Base-by-base conservation (phyloP, 2,113 vertebrate genomes). In the Tauraco erythrolophus region DNA sequence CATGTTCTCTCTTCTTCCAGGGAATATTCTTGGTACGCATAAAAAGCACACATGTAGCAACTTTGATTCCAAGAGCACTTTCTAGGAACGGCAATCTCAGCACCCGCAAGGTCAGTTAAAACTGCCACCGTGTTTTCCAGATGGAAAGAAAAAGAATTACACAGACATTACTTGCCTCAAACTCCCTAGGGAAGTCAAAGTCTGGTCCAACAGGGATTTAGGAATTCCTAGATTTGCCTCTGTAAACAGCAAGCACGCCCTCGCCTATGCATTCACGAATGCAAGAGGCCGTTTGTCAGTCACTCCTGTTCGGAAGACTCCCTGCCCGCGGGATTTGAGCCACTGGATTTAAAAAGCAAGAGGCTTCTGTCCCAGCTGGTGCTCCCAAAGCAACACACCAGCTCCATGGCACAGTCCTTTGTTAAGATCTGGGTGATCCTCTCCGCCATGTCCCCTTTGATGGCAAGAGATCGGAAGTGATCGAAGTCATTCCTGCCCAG, bases 311-410 rank as follows among this genome's bases (percentile, higher is more conserved):
- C 62, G 3, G 33, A 17, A 18, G n/a, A 1, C 30, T 23, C 70
- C 31, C 25, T 17, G 39, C 14, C 48, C 58, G 41, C 4, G 0
- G 2, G 30, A 37, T 14, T 25, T 3, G 56, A 25, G 25, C 48
- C 3, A 5, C 37, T 97, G 24, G 95, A 77, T 77, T 93, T 99
- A 88, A 99, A 99, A 27, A 99, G 98, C 90, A 99, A 93, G 69
- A 99, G 98, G 27, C 98, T 98, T 6, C 99, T 98, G 93, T 99
- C 98, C 99, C 99, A 99, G 7, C 95, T 78, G 5, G 99, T 99
- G 92, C 96, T 99, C 14, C 99, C 99, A 19, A 99, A 99, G 85
- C 98, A 98, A 75, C 94, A 97, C 25, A 99, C 86, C 21, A 99
- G 98, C 90, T 99, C 98, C 99, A 99, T 99, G 78, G 96, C 94